These are phyloP conservation scores for Malacoctenus gilli DNA, from an alignment of 2,797 vertebrate species.

Conservation along the genomic window DNA sequence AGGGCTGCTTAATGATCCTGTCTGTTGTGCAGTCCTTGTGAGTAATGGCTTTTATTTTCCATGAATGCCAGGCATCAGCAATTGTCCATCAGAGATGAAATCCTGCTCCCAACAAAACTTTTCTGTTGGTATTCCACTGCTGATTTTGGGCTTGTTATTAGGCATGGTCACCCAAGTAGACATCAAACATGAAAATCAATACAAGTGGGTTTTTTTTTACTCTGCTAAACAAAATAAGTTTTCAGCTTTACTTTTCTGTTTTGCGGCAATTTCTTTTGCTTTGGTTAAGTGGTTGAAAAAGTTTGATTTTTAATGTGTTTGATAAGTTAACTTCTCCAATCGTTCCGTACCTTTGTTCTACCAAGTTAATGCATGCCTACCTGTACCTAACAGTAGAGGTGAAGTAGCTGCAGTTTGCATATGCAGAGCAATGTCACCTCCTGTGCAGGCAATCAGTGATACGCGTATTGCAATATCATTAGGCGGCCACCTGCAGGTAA, in stretches of 20 bases:
- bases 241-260: slow-evolving; percentile 1
- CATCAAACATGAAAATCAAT: slow-evolving; percentile 22
- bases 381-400: not conserved
- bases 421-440: not conserved
- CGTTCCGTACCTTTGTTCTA: not conserved
- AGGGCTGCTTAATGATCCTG: slow-evolving; percentile 78
- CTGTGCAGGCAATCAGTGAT: not conserved
- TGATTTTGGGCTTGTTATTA: slow-evolving; percentile 22
- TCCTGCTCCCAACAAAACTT: slow-evolving; percentile 57
- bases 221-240: slow-evolving; percentile 3
- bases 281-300: too few relatives aligned
- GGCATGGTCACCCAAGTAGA: slow-evolving; percentile 23
- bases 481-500: not conserved
- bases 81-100: slow-evolving; percentile 63
- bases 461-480: not conserved
- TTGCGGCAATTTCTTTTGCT: not conserved
- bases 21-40: slow-evolving; percentile 71
- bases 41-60: slow-evolving; percentile 78
- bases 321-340: too few relatives aligned
- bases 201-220: not conserved
- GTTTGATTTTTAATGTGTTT: too few relatives aligned
- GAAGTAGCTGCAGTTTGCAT: not conserved
- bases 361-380: slow-evolving; percentile 6
- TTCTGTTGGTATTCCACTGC: slow-evolving; percentile 33
- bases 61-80: slow-evolving; percentile 72